A percentile compares a stretch with the other conserved stretches of the same genome.
Evolutionary conservation across 2,888 invertebrate species (phyloP).

Genomic region (Ypsolopha scabrella): DNA sequence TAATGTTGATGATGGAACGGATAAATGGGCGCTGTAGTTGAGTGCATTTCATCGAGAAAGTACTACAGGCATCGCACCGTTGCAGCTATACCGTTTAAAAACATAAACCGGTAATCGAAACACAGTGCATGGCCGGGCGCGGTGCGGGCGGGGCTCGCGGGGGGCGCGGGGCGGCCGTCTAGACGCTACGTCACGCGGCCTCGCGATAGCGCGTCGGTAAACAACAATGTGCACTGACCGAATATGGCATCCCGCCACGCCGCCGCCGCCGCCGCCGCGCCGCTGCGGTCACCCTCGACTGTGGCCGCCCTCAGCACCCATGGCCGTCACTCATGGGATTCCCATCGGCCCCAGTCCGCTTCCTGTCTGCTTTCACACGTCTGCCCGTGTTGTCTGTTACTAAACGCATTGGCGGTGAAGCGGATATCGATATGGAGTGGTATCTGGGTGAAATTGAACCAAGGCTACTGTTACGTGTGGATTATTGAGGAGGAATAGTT

Average conservation of each 20-base stretch:
- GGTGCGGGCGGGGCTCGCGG: constrained; percentile 22
- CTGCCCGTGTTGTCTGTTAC: background rate
- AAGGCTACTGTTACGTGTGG: too few species aligned
- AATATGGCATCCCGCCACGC: constrained; percentile 59
- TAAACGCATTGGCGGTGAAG: too few species aligned
- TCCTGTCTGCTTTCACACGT: background rate
- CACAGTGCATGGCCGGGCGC: constrained; percentile 45
- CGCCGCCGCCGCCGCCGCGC: constrained; percentile 12
- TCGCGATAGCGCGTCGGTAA: constrained; percentile 71
- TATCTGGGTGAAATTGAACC: too few species aligned
- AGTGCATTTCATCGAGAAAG: background rate
- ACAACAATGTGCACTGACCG: constrained; percentile 69
- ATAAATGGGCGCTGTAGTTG: too few species aligned
- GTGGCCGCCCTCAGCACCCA: constrained; percentile 31
- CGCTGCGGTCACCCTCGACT: constrained; percentile 5
- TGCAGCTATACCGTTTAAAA: constrained; percentile 60
- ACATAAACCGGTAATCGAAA: constrained; percentile 64
- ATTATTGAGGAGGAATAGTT: too few species aligned
- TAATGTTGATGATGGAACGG: too few species aligned
- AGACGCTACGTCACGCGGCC: constrained; percentile 73
- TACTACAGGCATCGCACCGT: constrained; percentile 8
- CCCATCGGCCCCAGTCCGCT: constrained; percentile 6
- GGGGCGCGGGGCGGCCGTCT: constrained; percentile 40
- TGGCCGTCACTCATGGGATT: constrained; percentile 13
- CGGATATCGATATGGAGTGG: too few species aligned